Evolutionary conservation across 2,113 vertebrate species (phyloP).

Genomic region (Alethe castanea): DNA sequence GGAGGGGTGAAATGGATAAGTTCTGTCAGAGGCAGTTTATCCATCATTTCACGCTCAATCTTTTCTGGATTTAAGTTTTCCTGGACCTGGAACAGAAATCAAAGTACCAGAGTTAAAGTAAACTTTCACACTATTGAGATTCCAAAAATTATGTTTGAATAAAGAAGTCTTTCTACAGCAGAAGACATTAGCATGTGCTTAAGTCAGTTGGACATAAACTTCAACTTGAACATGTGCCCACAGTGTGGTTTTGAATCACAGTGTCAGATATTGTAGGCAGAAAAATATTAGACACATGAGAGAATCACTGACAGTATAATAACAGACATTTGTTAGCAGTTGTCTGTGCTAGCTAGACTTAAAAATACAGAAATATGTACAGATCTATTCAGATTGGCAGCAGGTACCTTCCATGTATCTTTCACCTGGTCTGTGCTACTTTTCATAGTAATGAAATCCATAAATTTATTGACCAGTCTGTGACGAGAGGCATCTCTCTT

Average conservation of each 20-base stretch:
- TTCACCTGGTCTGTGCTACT: background rate
- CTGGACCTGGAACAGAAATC: constrained; percentile 68
- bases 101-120: constrained; percentile 7
- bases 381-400: background rate
- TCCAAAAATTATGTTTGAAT: background rate
- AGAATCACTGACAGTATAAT: background rate
- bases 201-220: background rate
- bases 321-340: background rate
- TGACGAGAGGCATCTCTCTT: background rate
- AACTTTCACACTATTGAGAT: background rate
- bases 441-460: background rate
- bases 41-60: constrained; percentile 82
- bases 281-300: background rate
- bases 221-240: background rate
- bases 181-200: background rate
- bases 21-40: constrained; percentile 69
- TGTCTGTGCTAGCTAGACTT: background rate
- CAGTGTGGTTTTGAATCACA: background rate
- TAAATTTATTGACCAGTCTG: background rate
- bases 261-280: background rate
- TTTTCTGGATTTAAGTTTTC: constrained; percentile 73
- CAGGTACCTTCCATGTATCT: background rate
- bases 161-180: background rate
- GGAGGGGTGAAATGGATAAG: constrained; percentile 70
- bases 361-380: background rate